phyloP scores from a whole-genome alignment of 2,888 invertebrate genomes.

The Candidula unifasciata region DNA sequence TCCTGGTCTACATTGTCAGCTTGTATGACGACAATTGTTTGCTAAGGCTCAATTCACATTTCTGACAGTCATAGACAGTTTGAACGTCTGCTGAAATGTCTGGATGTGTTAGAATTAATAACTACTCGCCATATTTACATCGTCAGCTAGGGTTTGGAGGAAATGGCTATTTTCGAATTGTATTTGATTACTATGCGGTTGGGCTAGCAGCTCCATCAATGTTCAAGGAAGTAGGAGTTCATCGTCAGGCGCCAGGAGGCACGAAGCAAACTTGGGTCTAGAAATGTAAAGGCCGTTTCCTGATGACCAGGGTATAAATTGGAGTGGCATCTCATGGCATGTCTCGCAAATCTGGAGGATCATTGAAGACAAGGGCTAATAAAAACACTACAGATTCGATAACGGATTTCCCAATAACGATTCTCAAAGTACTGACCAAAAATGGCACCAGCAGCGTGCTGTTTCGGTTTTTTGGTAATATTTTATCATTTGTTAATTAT shows the following conservation, averaged over 20 bases:
- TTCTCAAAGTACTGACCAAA: background rate
- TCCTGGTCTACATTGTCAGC: no score
- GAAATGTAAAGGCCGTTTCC: background rate
- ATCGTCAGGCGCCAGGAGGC: background rate
- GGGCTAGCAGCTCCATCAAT: background rate
- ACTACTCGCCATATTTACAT: no score
- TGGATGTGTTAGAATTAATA: no score
- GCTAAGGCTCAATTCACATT: no score
- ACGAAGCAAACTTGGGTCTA: background rate
- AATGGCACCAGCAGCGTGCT: slow-evolving; percentile 10
- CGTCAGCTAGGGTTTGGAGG: no score
- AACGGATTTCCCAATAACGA: background rate
- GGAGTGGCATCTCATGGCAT: background rate
- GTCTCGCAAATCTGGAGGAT: background rate
- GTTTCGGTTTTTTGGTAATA: background rate
- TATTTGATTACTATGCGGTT: background rate
- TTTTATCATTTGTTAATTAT: no score
- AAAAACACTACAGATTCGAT: background rate
- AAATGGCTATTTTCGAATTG: no score
- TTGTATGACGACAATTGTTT: no score
- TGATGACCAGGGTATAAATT: background rate
- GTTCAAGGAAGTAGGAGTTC: slow-evolving; percentile 1
- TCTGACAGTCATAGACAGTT: no score
- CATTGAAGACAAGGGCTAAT: background rate
- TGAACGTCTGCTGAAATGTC: no score